Evolutionary conservation across 2,113 vertebrate genomes (phyloP).

Genomic region (Eurypyga helias): DNA sequence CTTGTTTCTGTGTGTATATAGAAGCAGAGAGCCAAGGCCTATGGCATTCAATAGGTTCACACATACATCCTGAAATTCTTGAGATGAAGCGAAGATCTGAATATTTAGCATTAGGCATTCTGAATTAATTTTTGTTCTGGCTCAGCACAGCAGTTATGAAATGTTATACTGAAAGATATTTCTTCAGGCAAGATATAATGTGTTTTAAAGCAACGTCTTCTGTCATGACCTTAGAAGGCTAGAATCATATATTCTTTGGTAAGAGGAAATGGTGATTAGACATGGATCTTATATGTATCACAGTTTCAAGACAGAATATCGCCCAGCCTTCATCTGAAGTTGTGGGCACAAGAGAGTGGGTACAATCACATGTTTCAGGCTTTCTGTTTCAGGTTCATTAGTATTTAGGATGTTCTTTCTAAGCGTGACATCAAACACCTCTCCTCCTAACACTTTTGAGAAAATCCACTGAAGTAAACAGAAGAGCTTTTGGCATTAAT

Average conservation of each 20-base stretch:
- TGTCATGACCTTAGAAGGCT: neutral
- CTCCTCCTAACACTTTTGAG: neutral
- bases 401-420: neutral
- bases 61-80: neutral
- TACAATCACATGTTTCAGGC: neutral
- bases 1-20: neutral
- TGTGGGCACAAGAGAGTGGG: neutral
- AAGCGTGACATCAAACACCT: neutral
- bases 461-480: neutral
- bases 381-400: neutral
- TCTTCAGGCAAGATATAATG: neutral
- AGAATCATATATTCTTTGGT: neutral
- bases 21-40: neutral
- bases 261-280: neutral
- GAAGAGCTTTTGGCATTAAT: neutral
- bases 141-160: neutral
- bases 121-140: neutral
- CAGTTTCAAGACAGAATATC: neutral
- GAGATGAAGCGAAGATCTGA: neutral
- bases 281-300: neutral
- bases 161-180: neutral
- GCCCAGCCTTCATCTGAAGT: neutral
- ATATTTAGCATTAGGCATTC: neutral
- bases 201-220: neutral
- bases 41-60: neutral